Evolutionary conservation across 2,888 invertebrate genomes (phyloP).

Genomic region (Chrysolina haemoptera): DNA sequence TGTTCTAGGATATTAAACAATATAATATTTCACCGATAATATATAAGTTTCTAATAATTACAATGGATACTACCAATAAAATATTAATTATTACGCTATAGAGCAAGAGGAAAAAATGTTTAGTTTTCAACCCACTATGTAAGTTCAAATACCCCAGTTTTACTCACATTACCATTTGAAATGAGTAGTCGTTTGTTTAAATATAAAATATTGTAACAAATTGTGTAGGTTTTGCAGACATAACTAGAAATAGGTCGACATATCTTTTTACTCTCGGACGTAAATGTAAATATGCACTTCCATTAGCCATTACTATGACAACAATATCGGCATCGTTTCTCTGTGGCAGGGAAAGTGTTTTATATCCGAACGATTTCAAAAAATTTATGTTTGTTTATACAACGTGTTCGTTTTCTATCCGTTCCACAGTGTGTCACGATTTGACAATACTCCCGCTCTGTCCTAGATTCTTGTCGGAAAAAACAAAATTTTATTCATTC

Average conservation of each 20-base stretch:
- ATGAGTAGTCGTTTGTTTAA: background rate
- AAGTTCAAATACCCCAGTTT: background rate
- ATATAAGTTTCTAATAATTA: no score
- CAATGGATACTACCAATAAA: no score
- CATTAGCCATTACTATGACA: slow-evolving; percentile 15
- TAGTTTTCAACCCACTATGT: background rate
- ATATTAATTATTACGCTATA: no score
- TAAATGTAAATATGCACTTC: slow-evolving; percentile 42
- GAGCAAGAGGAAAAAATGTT: no score
- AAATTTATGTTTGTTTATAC: slow-evolving; percentile 1
- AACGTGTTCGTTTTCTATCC: background rate
- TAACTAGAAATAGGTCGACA: slow-evolving; percentile 28
- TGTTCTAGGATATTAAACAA: no score
- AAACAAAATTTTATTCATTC: no score
- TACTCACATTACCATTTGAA: slow-evolving; percentile 4
- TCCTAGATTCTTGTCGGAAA: no score
- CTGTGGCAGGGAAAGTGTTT: slow-evolving; percentile 20
- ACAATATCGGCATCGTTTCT: slow-evolving; percentile 15
- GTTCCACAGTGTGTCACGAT: background rate
- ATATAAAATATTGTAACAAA: background rate
- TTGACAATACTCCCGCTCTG: no score
- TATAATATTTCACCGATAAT: no score
- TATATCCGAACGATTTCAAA: slow-evolving; percentile 12
- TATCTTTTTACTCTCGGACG: slow-evolving; percentile 24
- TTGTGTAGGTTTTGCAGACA: slow-evolving; percentile 1